Conservation (phyloP, 2,797 vertebrate genomes). For the Spea hammondii region DNA sequence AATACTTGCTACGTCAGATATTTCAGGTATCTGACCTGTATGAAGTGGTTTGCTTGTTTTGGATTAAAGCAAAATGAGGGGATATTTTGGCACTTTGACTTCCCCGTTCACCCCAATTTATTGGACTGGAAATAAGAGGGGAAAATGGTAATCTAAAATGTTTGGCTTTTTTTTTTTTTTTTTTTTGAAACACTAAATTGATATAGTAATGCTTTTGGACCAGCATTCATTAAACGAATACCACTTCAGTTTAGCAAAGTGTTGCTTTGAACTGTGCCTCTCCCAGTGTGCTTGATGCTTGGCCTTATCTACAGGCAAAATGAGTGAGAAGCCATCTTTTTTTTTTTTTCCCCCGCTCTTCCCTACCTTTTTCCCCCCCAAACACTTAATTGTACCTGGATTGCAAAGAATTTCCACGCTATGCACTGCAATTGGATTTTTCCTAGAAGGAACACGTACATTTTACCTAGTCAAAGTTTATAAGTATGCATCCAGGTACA, state of each 20-base stretch:
- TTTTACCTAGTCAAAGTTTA: background rate
- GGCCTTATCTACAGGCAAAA: conserved; percentile 82
- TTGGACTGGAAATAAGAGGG: too few relatives aligned
- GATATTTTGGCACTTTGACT: background rate
- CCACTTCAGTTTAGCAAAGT: conserved; percentile 49
- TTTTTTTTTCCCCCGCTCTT: conserved; percentile 2
- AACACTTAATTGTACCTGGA: conserved; percentile 19
- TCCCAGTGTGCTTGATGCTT: conserved; percentile 82
- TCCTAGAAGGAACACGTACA: background rate
- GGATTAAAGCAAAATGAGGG: background rate
- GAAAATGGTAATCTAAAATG: too few relatives aligned
- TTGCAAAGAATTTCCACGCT: conserved; percentile 9
- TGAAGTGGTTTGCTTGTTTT: background rate
- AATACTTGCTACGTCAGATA: background rate
- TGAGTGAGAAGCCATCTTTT: conserved; percentile 66
- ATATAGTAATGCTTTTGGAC: background rate
- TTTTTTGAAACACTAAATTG: background rate
- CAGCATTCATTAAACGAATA: background rate
- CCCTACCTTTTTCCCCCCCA: background rate
- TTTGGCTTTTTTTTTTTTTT: background rate
- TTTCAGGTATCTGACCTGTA: background rate
- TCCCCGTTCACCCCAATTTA: too few relatives aligned
- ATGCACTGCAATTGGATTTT: conserved; percentile 14
- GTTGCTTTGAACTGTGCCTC: conserved; percentile 78
- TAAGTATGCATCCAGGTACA: conserved; percentile 23